Conservation (phyloP, 2,888 invertebrate species). For the Theretra japonica region DNA sequence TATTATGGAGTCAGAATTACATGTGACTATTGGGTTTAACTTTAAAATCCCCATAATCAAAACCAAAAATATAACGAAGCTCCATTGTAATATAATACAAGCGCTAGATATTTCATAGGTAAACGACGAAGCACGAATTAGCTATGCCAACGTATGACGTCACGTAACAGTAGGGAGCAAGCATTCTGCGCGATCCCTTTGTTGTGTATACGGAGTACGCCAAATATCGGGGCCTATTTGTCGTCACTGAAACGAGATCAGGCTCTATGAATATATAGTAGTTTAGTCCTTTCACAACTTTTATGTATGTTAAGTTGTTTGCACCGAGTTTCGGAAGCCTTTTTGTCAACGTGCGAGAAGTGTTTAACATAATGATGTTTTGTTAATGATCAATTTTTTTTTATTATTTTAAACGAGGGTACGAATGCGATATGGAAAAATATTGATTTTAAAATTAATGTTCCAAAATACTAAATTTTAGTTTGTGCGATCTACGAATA, state of each 20-base stretch:
- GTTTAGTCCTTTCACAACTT: conserved; percentile 28
- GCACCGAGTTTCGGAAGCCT: conserved; percentile 16
- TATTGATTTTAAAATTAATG: too few relatives aligned
- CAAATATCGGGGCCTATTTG: conserved; percentile 26
- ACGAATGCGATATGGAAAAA: too few relatives aligned
- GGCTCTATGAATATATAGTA: conserved; percentile 32
- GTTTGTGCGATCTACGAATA: too few relatives aligned
- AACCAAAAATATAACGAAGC: too few relatives aligned
- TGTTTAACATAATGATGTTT: not conserved
- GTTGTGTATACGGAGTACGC: conserved; percentile 7
- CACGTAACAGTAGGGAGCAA: not conserved
- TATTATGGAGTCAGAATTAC: too few relatives aligned
- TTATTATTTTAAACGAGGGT: not conserved
- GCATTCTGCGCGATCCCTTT: not conserved
- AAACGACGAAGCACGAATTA: too few relatives aligned
- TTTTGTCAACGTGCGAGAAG: not conserved
- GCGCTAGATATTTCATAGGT: too few relatives aligned
- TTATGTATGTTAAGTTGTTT: conserved; percentile 30
- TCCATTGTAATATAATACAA: too few relatives aligned
- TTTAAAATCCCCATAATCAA: too few relatives aligned
- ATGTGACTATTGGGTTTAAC: too few relatives aligned
- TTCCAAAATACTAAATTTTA: too few relatives aligned
- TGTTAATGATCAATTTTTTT: not conserved
- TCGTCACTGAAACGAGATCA: conserved; percentile 29
- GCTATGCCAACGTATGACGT: not conserved